Conservation (phyloP, 2,113 vertebrate genomes). For the Labeo rohita region DNA sequence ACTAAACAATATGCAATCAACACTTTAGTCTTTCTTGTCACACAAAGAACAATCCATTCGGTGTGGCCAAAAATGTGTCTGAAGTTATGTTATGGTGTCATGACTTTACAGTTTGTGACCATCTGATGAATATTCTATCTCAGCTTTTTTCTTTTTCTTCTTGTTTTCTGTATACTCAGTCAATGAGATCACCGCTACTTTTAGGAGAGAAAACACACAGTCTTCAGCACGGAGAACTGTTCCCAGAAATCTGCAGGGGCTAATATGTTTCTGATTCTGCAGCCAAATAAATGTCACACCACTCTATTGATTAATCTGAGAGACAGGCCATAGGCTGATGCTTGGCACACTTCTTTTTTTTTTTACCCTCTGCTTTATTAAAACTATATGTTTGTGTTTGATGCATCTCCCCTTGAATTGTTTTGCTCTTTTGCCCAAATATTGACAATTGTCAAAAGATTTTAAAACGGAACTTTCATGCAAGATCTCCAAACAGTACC, state of each 20-base stretch:
- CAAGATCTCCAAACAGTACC: not conserved
- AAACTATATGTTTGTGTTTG: not conserved
- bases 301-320: conserved; percentile 39
- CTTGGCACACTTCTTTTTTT: conserved; percentile 22
- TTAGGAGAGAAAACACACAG: conserved; percentile 31
- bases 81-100: not conserved
- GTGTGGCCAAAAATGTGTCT: conserved; percentile 21
- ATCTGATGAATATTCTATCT: conserved; percentile 24
- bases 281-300: conserved; percentile 36
- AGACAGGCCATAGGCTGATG: conserved; percentile 39
- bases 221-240: not conserved
- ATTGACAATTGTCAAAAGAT: not conserved
- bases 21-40: not conserved
- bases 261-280: conserved; percentile 27
- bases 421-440: not conserved
- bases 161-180: conserved; percentile 29
- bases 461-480: not conserved
- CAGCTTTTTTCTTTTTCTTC: not conserved
- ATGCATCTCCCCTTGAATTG: not conserved
- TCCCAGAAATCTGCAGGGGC: conserved; percentile 46
- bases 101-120: conserved; percentile 4
- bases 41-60: not conserved
- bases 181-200: conserved; percentile 36
- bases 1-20: conserved; percentile 34
- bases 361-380: not conserved